Evolutionary conservation across 2,888 invertebrate species (phyloP).

Genomic region (Dynastes grantii): DNA sequence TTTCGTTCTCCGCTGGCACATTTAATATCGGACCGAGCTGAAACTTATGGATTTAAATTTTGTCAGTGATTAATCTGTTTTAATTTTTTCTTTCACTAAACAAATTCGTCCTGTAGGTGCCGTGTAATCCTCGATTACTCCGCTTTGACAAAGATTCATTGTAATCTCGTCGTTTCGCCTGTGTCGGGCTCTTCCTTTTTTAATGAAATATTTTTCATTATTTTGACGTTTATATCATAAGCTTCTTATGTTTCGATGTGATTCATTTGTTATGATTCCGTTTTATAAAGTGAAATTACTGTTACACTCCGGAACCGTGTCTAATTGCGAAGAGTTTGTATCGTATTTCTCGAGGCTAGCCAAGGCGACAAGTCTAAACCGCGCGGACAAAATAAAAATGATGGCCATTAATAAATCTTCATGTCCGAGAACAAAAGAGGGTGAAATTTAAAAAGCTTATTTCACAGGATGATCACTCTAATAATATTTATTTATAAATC

Average conservation of each 20-base stretch:
- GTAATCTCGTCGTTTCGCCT: slow-evolving; percentile 54
- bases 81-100: slow-evolving; percentile 56
- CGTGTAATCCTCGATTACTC: slow-evolving; percentile 58
- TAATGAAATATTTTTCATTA: slow-evolving; percentile 57
- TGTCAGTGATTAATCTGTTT: slow-evolving; percentile 57
- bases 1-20: not conserved
- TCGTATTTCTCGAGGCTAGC: slow-evolving; percentile 32
- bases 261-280: slow-evolving; percentile 53
- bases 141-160: slow-evolving; percentile 58
- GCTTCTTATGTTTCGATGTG: slow-evolving; percentile 54
- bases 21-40: slow-evolving; percentile 43
- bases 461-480: not conserved
- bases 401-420: slow-evolving; percentile 24
- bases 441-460: slow-evolving; percentile 23
- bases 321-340: slow-evolving; percentile 48
- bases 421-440: slow-evolving; percentile 5
- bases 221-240: slow-evolving; percentile 56
- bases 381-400: slow-evolving; percentile 15
- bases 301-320: slow-evolving; percentile 39
- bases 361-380: slow-evolving; percentile 24
- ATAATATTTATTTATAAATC: not conserved
- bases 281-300: slow-evolving; percentile 50
- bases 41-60: slow-evolving; percentile 46
- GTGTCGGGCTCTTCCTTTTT: slow-evolving; percentile 35
- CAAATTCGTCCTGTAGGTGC: slow-evolving; percentile 55